Percentiles rank a stretch among this genome's conserved stretches.
phyloP scores from a whole-genome alignment of 2,888 invertebrate genomes.

The Tenodera sinensis region DNA sequence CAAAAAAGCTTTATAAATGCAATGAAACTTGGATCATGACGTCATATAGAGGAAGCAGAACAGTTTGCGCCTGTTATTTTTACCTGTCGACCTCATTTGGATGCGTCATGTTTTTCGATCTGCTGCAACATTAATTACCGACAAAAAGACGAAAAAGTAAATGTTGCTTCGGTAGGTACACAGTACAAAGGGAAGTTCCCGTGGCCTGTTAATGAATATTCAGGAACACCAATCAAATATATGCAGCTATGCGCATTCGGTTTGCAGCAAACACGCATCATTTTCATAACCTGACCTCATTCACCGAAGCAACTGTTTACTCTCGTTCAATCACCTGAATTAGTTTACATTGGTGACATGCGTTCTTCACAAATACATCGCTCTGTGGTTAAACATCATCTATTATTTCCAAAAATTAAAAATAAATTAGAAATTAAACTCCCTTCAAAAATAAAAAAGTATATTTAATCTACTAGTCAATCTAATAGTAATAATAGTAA shows the following conservation, averaged over 20 bases:
- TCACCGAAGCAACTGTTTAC: not conserved
- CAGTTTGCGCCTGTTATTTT: too few relatives aligned
- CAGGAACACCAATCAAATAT: not conserved
- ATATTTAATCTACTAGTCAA: too few relatives aligned
- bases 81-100: not conserved
- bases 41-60: too few relatives aligned
- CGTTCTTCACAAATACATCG: not conserved
- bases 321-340: not conserved
- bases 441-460: too few relatives aligned
- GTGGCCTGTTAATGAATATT: not conserved
- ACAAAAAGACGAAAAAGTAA: not conserved
- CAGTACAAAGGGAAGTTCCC: not conserved
- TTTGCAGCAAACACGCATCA: not conserved
- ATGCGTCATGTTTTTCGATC: not conserved
- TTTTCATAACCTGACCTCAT: not conserved
- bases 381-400: too few relatives aligned
- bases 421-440: too few relatives aligned
- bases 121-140: not conserved
- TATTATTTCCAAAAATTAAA: too few relatives aligned
- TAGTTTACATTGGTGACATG: not conserved
- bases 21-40: too few relatives aligned
- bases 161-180: not conserved
- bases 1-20: too few relatives aligned
- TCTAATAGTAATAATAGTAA: too few relatives aligned
- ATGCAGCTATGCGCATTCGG: not conserved